These are phyloP conservation scores for Arbacia lixula DNA, from an alignment of 53 echinoderm and acorn worm species.

Conservation along the genomic window DNA sequence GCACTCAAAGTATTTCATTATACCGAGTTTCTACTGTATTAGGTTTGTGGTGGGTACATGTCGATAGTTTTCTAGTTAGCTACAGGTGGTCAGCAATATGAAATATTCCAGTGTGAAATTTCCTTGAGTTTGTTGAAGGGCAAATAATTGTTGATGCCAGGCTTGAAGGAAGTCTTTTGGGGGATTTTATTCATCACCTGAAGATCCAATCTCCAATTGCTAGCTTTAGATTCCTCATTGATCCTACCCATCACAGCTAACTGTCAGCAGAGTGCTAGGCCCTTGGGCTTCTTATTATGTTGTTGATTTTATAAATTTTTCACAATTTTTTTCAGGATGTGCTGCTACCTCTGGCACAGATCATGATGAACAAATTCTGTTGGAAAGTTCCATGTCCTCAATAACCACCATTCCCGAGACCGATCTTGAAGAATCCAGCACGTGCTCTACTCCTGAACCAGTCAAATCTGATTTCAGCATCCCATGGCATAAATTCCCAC, in stretches of 20 bases:
- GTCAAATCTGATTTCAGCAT: conserved; percentile 56
- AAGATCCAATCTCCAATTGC: background rate
- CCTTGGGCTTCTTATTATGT: background rate
- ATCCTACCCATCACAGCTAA: background rate
- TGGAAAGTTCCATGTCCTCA: conserved; percentile 19
- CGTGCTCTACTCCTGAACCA: conserved; percentile 49
- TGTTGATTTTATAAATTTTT: background rate
- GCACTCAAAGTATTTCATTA: background rate
- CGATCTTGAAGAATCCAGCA: conserved; percentile 20
- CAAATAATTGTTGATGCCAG: background rate
- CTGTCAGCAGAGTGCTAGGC: background rate
- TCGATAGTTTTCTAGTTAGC: background rate
- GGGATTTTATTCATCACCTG: background rate
- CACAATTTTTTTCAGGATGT: conserved; percentile 24
- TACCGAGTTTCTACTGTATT: background rate
- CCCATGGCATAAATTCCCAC: conserved; percentile 57
- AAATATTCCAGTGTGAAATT: background rate
- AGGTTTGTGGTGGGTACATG: background rate
- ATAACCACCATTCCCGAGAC: conserved; percentile 34
- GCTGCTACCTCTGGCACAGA: conserved; percentile 19
- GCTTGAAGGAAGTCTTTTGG: background rate
- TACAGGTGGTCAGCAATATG: background rate
- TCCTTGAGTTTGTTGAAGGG: background rate
- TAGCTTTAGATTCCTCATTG: background rate
- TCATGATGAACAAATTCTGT: conserved; percentile 11